These are phyloP conservation scores for Heterodera carotae DNA, from an alignment of 1,140 invertebrate genomes.

Conservation along the genomic window DNA sequence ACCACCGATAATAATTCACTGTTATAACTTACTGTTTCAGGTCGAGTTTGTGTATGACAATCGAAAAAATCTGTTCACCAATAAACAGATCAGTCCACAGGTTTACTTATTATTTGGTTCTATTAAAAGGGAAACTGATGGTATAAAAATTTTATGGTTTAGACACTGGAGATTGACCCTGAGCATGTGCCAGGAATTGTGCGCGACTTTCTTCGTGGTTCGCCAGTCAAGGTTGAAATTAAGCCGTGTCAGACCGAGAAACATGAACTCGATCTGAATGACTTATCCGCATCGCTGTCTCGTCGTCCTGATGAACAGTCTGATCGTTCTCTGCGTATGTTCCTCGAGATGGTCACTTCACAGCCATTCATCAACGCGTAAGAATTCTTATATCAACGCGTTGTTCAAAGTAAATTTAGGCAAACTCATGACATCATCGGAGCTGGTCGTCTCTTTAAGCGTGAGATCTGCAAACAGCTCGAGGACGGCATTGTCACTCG, in stretches of 20 bases:
- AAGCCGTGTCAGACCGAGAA: slow-evolving; percentile 6
- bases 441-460: slow-evolving; percentile 28
- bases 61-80: slow-evolving; percentile 21
- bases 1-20: neutral
- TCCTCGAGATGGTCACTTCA: slow-evolving; percentile 34
- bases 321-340: slow-evolving; percentile 33
- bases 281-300: neutral
- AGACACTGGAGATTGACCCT: slow-evolving; percentile 15
- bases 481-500: slow-evolving; percentile 30
- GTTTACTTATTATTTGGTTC: neutral
- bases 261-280: slow-evolving; percentile 17
- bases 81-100: neutral
- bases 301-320: slow-evolving; percentile 6
- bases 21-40: neutral
- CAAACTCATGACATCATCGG: slow-evolving; percentile 30
- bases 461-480: slow-evolving; percentile 1
- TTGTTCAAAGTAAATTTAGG: slow-evolving; percentile 28
- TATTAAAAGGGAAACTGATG: no score
- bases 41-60: slow-evolving; percentile 20
- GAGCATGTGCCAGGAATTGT: slow-evolving; percentile 1
- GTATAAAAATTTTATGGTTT: neutral
- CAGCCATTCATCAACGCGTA: slow-evolving; percentile 38
- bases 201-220: slow-evolving; percentile 7
- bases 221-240: slow-evolving; percentile 12
- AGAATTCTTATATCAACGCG: neutral